Conservation (phyloP, 2,113 vertebrate species). For the Nyctibius bracteatus region DNA sequence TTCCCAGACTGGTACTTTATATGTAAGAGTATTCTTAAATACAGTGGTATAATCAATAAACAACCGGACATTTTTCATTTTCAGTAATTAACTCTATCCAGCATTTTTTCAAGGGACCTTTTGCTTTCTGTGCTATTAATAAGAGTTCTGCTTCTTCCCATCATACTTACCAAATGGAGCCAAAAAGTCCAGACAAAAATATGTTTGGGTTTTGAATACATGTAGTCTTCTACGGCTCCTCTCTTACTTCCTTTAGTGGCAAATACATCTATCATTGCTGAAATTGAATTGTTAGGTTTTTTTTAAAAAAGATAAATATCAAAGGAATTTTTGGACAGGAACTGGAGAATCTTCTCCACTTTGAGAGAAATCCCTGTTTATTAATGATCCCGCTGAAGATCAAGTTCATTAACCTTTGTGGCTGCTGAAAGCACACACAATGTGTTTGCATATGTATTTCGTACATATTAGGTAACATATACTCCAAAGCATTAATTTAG, state of each 20-base stretch:
- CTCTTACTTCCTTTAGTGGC: background rate
- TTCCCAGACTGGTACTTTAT: constrained; percentile 37
- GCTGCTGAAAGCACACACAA: background rate
- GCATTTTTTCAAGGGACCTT: background rate
- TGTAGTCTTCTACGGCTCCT: background rate
- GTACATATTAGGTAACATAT: background rate
- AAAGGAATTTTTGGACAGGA: background rate
- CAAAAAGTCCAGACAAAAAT: background rate
- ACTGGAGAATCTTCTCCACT: background rate
- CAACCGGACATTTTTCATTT: constrained; percentile 41
- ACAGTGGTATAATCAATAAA: constrained; percentile 56
- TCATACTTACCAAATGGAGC: background rate
- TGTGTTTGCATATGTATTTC: background rate
- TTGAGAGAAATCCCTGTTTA: background rate
- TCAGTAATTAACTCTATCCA: constrained; percentile 45
- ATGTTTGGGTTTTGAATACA: background rate
- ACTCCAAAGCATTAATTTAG: background rate
- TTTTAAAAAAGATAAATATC: background rate
- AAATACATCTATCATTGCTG: background rate
- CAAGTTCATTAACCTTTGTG: background rate
- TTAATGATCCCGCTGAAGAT: background rate
- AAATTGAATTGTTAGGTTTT: background rate
- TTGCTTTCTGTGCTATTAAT: background rate
- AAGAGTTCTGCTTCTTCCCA: background rate
- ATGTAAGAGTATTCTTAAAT: constrained; percentile 41